phyloP scores from a whole-genome alignment of 2,113 vertebrate species.

The Rhynchopsitta pachyrhyncha region DNA sequence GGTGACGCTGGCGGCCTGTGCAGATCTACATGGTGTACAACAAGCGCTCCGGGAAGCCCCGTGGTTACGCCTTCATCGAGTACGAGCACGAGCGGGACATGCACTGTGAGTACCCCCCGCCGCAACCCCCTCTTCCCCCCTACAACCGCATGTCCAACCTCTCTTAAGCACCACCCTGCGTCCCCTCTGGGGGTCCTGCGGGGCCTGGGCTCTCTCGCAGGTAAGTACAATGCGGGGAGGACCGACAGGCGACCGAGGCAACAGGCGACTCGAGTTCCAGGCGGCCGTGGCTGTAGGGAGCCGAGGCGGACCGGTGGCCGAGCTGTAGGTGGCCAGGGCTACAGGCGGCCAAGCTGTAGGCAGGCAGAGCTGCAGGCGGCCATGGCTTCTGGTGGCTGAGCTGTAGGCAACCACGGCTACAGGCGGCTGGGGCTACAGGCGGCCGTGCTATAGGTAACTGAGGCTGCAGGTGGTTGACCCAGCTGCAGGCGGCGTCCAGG shows the following conservation, averaged over 20 bases:
- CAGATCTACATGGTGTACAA: constrained; percentile 96
- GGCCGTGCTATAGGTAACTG: not conserved
- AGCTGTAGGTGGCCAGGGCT: not conserved
- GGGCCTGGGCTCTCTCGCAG: not conserved
- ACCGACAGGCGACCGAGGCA: not conserved
- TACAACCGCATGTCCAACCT: not conserved
- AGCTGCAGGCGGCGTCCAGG: not conserved
- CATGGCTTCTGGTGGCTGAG: no score
- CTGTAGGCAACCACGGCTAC: not conserved
- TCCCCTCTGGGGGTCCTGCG: not conserved
- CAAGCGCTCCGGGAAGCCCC: constrained; percentile 89
- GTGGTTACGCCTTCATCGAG: constrained; percentile 94
- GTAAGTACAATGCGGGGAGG: not conserved
- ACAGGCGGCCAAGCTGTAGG: not conserved
- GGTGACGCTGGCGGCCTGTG: rapidly evolving
- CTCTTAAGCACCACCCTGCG: not conserved
- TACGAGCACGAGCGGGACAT: constrained; percentile 95
- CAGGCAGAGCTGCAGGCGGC: no score
- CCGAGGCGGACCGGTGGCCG: not conserved
- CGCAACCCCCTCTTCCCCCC: not conserved
- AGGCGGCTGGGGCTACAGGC: not conserved
- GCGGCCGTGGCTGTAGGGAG: not conserved
- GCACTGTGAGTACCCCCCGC: constrained; percentile 85
- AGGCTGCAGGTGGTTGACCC: not conserved
- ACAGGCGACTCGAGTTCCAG: not conserved